Percentiles rank a stretch among this genome's conserved stretches.
These are phyloP conservation scores for Lamellibrachia satsuma DNA, from an alignment of 2,888 invertebrate genomes.

Conservation along the genomic window DNA sequence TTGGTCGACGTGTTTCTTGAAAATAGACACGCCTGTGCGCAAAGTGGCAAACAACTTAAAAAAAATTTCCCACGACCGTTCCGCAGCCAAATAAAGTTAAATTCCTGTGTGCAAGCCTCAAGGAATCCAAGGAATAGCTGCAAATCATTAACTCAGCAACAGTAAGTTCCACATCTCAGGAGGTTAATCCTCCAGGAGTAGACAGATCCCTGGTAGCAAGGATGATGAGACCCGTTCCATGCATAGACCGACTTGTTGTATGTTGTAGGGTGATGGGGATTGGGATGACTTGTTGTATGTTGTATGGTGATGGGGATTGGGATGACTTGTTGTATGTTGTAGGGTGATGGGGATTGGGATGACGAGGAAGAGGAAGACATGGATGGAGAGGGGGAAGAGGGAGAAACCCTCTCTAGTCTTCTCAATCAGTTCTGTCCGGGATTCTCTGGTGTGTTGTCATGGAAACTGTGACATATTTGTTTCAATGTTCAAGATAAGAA, in stretches of 20 bases:
- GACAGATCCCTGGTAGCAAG: not conserved
- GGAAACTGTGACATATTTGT: not conserved
- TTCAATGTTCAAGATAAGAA: no score
- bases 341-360: constrained; percentile 52
- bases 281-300: constrained; percentile 53
- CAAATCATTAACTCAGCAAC: no score
- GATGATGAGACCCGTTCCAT: not conserved
- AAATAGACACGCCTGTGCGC: no score
- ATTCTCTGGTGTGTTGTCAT: not conserved
- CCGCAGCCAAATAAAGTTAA: no score
- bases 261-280: constrained; percentile 44
- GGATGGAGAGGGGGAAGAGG: constrained; percentile 36
- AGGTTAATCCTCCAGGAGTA: no score
- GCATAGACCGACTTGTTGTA: not conserved
- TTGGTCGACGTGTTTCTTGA: no score
- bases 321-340: constrained; percentile 47
- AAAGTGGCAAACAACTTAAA: no score
- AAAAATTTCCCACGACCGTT: no score
- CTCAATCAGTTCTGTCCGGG: constrained; percentile 22
- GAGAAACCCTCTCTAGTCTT: not conserved
- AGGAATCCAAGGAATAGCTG: no score
- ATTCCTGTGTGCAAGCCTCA: no score
- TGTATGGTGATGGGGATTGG: constrained; percentile 50
- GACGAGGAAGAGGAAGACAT: constrained; percentile 54
- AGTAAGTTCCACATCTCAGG: no score